Evolutionary conservation across 2,888 invertebrate species (phyloP).

Genomic region (Ennomos fuscantarius): DNA sequence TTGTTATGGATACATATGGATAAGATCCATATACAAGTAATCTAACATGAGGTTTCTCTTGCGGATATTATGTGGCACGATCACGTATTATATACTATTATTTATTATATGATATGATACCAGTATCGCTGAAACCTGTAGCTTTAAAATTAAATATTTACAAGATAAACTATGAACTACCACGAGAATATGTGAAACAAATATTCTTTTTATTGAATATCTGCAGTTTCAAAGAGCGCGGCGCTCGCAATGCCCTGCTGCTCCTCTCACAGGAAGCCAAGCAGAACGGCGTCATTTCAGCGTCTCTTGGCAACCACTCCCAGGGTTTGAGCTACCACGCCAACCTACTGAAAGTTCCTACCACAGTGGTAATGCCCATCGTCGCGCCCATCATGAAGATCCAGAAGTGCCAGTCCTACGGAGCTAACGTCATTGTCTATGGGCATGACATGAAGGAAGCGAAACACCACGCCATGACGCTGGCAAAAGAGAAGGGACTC

Average conservation of each 20-base stretch:
- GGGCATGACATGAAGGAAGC: slow-evolving; percentile 95
- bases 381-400: slow-evolving; percentile 98
- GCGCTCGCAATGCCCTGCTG: slow-evolving; percentile 94
- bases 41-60: too few relatives aligned
- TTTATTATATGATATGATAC: neutral
- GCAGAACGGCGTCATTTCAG: slow-evolving; percentile 93
- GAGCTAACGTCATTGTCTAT: slow-evolving; percentile 93
- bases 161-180: too few relatives aligned
- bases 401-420: slow-evolving; percentile 92
- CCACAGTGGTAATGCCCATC: slow-evolving; percentile 97
- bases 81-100: neutral
- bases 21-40: too few relatives aligned
- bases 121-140: too few relatives aligned
- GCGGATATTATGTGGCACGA: too few relatives aligned
- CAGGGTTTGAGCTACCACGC: slow-evolving; percentile 93
- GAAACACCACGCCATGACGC: slow-evolving; percentile 90
- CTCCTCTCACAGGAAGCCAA: slow-evolving; percentile 90
- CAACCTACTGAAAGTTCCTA: slow-evolving; percentile 87
- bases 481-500: slow-evolving; percentile 89
- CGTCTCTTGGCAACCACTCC: slow-evolving; percentile 97
- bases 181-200: too few relatives aligned
- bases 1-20: too few relatives aligned
- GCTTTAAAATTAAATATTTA: too few relatives aligned
- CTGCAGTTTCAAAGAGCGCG: slow-evolving; percentile 95
- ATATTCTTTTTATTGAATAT: neutral